Evolutionary conservation across 2,113 vertebrate genomes (phyloP), one percentile per base, ranked within the genome.

Genomic region (Mormyrus lacerda): DNA sequence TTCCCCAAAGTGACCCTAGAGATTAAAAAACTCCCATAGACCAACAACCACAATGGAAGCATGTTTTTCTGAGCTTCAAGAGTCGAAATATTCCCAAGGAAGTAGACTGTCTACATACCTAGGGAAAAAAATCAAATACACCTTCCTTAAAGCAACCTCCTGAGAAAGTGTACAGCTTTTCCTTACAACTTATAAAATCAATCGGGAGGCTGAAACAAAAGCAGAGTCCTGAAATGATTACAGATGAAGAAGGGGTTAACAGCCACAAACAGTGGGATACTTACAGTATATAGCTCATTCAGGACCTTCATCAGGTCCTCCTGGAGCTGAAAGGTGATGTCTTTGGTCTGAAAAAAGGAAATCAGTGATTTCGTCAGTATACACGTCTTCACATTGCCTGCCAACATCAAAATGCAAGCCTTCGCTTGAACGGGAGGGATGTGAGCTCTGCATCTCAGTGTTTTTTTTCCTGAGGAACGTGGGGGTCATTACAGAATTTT

Each of bases 241-340:
- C 44, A 45, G 0, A 2, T 44, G 17, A 35, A 27, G 11, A 27
- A 86, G 27, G 13, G 13, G 35, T 58, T 11, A n/a, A 24, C 44
- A 8, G 44, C 73, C 11, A 53, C 27, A 21, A 31, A n/a, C 89
- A 65, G 13, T 91, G 79, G 91, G 79, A 11, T 92, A 95, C 98
- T 98, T 96, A 99, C 98, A 91, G 98, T 99, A 94, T 99, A 99
- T 35, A 99, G 97, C 95, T 99, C 98, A 13, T 98, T 99, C 89
- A 99, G 97, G 92, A 99, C 98, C 96, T 98, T 99, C 98, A 99
- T 99, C 94, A 99, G 96, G 95, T 99, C 98, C 94, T 99, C 98
- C 92, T 99, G 98, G 91, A 99, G 97, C 91, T 99, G 98, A 95
- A 98, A 99, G 6, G 98, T 97, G 92, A 99, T 98, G 94, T 99